Base-by-base conservation (phyloP, 2,888 invertebrate genomes). In the Cremastinae sp. region DNA sequence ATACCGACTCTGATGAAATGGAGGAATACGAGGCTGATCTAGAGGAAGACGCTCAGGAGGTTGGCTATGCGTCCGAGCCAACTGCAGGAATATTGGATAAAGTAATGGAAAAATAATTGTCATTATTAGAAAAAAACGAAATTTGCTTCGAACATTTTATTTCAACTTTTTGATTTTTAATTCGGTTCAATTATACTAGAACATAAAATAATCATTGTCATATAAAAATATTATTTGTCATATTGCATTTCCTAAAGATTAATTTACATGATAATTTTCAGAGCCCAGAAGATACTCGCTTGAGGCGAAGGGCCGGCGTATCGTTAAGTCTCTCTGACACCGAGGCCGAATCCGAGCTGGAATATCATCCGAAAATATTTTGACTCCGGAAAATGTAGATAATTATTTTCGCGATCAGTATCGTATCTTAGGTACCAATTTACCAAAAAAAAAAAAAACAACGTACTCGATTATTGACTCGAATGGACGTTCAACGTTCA, bases 1-100 rank as follows among this genome's bases (percentile, higher is more conserved):
- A 93, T 28, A 92, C 93, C 1, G 93, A 93, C 0, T 93, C 93
- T 0, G 93, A 93, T 78, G 93, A 93, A 80, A 91, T 93, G 76
- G 94, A 94, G 51, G 94, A 93, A 78, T 92, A 94, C 83, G 94
- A 94, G 86, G 90, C 88, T n/a, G 90, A 90, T 76, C 69, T 89
- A 7, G 91, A 91, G 77, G 91, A 91, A 80, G 92, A 94, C 45
- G 94, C 93, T 82, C 94, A 94, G 82, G 95, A 95, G 88, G 91
- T 90, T 84, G 96, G 96, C 9, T 97, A 97, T 88, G 96, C 94
- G 9, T 96, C 96, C 0, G 97, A 97, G 90, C 96, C 96, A 64
- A 93, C 94, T 7, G 91, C 91, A 68, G 92, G 92, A 66, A 90
- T 91, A 82, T 88, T 92, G 75, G 91, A 92, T 82, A 85, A 89